Evolutionary conservation across 2,888 invertebrate genomes (phyloP).

Genomic region (Hirtodrosophila histrioides): DNA sequence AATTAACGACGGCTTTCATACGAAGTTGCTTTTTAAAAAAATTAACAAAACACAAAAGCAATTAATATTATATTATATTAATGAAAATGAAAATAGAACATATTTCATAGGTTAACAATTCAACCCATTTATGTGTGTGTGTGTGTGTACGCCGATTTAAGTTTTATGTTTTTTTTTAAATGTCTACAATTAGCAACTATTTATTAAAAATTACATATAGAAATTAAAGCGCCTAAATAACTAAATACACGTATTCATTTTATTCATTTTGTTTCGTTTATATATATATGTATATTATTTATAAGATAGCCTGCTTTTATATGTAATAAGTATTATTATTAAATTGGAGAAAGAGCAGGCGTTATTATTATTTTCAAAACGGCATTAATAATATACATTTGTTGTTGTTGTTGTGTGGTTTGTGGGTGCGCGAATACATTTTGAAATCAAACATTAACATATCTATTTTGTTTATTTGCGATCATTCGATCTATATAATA

Average conservation of each 20-base stretch:
- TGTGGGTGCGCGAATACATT: slow-evolving; percentile 36
- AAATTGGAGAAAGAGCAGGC: slow-evolving; percentile 11
- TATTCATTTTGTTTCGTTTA: slow-evolving; percentile 16
- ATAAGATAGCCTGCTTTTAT: slow-evolving; percentile 18
- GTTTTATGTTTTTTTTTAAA: slow-evolving; percentile 32
- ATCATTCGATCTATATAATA: slow-evolving; percentile 37
- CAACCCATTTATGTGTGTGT: slow-evolving; percentile 14
- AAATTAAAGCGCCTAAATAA: slow-evolving; percentile 64
- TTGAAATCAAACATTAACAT: slow-evolving; percentile 35
- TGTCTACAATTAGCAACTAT: slow-evolving; percentile 55
- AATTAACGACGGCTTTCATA: slow-evolving; percentile 43
- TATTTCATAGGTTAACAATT: slow-evolving; percentile 33
- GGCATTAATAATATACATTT: slow-evolving; percentile 41
- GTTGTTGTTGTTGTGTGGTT: slow-evolving; percentile 17
- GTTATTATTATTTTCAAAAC: slow-evolving; percentile 18
- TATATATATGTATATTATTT: slow-evolving; percentile 20
- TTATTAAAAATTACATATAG: slow-evolving; percentile 45
- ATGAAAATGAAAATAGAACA: slow-evolving; percentile 35
- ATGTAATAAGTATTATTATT: slow-evolving; percentile 19
- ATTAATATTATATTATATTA: slow-evolving; percentile 22
- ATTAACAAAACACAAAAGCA: slow-evolving; percentile 37
- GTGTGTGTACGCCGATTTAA: slow-evolving; percentile 19
- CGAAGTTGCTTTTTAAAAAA: slow-evolving; percentile 16
- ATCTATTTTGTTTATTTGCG: slow-evolving; percentile 20
- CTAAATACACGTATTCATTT: slow-evolving; percentile 61